Base-by-base conservation (phyloP, 2,797 vertebrate genomes). In the Darevskia mixta region DNA sequence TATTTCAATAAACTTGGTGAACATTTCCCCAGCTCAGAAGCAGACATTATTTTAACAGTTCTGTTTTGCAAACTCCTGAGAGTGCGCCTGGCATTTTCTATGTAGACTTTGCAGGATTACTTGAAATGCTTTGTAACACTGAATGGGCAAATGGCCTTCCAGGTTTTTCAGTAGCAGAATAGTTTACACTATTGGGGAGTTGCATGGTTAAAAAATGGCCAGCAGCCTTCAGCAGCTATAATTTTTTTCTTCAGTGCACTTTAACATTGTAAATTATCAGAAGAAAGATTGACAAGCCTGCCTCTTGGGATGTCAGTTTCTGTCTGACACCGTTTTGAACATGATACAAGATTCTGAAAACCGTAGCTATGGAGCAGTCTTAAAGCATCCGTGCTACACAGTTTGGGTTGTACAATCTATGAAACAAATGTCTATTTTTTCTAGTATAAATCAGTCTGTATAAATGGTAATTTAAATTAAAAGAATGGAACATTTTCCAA, bases 391-490 rank as follows among this genome's bases (percentile, higher is more conserved):
- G 23, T 18, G 32, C 75, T 81, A 80, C 83, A 80, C 83, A 82
- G 45, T 79, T 83, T 55, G 38, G 73, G 55, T 80, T 88, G 80
- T 81, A 45, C 38, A 71, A 77, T 73, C 72, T 82, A 43, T 91
- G 82, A 87, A 89, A 38, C 58, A 82, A 73, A 86, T 90, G 75
- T 84, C 79, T 77, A 43, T 80, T 71, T 86, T 86, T 69, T 83
- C 71, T 92, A 83, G 85, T 75, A 7, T 58, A 89, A 86, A 90
- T 83, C 45, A 86, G 23, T 89, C 79, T 96, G 94, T 94, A 89
- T 85, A 86, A 88, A 87, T 77, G 89, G 87, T 80, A 66, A 91
- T 93, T 93, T 85, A 93, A 93, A 95, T 96, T 95, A 95, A 95
- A 94, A 91, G 45, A 66, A 86, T 55, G 32, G 82, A 83, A 67